phyloP scores from a whole-genome alignment of 1,140 invertebrate species.

The Plectrocnemia conspersa region DNA sequence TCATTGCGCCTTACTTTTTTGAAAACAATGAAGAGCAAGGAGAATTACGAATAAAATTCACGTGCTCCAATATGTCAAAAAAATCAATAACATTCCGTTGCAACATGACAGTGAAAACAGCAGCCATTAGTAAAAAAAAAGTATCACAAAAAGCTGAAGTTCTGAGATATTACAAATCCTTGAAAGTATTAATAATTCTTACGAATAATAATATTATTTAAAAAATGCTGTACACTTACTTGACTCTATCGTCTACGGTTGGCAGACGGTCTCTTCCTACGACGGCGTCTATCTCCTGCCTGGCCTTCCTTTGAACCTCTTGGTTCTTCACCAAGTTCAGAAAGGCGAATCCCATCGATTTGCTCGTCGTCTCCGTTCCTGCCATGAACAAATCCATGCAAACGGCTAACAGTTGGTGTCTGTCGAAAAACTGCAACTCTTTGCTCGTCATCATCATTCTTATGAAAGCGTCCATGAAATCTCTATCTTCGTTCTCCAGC shows the following conservation, averaged over 20 bases:
- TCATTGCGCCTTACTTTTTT: too few relatives aligned
- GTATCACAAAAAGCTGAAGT: too few relatives aligned
- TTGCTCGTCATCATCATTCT: constrained; percentile 57
- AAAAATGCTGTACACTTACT: constrained; percentile 49
- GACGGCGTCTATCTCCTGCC: constrained; percentile 73
- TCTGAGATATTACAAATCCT: too few relatives aligned
- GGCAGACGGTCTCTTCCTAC: constrained; percentile 65
- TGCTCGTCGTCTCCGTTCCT: constrained; percentile 76
- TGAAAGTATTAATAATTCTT: too few relatives aligned
- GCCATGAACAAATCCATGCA: constrained; percentile 80
- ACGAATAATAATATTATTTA: constrained; percentile 17
- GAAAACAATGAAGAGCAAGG: too few relatives aligned
- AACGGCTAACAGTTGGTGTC: constrained; percentile 67
- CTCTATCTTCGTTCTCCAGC: constrained; percentile 58
- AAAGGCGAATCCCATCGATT: constrained; percentile 71
- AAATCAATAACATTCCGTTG: too few relatives aligned
- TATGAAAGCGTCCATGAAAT: constrained; percentile 84
- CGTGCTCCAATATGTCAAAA: too few relatives aligned
- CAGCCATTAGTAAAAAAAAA: too few relatives aligned
- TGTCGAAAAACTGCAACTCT: constrained; percentile 51
- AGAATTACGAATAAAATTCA: too few relatives aligned
- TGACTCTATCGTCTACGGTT: constrained; percentile 62
- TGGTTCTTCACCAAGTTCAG: constrained; percentile 72
- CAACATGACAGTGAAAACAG: too few relatives aligned
- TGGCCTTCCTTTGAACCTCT: constrained; percentile 73